Evolutionary conservation across 1,140 invertebrate genomes (phyloP).

Genomic region (Oreohelix idahoensis): DNA sequence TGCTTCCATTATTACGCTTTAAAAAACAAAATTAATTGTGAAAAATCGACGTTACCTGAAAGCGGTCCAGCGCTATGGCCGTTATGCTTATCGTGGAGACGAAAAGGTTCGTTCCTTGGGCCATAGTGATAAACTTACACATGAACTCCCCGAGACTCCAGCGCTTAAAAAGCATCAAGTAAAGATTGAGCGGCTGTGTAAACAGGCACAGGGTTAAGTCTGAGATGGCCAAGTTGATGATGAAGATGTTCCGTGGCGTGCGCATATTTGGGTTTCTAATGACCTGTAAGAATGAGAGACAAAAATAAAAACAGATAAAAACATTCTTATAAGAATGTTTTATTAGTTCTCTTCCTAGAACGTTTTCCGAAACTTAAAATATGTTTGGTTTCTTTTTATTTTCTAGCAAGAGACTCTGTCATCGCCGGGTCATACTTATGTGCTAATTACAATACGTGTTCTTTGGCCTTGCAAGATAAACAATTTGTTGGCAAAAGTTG

Average conservation of each 20-base stretch:
- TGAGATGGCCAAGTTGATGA: conserved; percentile 88
- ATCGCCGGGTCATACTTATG: too few relatives aligned
- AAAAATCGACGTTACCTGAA: conserved; percentile 74
- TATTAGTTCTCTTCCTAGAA: too few relatives aligned
- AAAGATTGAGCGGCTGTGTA: conserved; percentile 87
- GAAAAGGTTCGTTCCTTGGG: conserved; percentile 89
- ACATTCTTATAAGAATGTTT: too few relatives aligned
- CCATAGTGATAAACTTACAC: conserved; percentile 86
- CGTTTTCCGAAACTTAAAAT: too few relatives aligned
- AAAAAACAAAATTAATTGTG: too few relatives aligned
- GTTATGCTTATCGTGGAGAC: conserved; percentile 92
- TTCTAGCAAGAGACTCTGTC: too few relatives aligned
- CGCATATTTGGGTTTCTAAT: conserved; percentile 86
- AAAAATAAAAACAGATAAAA: too few relatives aligned
- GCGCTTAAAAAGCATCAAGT: conserved; percentile 79
- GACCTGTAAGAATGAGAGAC: conserved; percentile 62
- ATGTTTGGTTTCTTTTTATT: too few relatives aligned
- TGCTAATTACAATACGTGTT: too few relatives aligned
- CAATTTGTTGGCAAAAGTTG: too few relatives aligned
- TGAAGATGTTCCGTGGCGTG: conserved; percentile 89
- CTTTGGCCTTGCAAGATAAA: too few relatives aligned
- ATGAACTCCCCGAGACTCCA: conserved; percentile 74
- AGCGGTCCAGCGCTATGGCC: conserved; percentile 87
- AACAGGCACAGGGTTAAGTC: conserved; percentile 89
- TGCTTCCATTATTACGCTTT: too few relatives aligned